Evolutionary conservation across 2,888 invertebrate species (phyloP), one percentile per base, ranked within the genome.

Genomic region (Drosophila neotestacea): DNA sequence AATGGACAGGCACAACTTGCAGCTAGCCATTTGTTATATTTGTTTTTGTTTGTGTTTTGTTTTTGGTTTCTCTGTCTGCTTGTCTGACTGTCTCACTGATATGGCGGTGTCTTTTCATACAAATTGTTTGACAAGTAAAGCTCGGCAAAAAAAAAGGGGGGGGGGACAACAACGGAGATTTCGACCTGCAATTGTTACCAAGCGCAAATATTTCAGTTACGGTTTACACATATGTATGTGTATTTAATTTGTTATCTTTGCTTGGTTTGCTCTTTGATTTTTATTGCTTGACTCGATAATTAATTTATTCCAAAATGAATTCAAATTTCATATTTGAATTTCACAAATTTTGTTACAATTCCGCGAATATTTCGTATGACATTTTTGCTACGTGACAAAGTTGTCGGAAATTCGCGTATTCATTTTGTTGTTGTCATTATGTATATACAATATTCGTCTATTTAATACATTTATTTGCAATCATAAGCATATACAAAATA

Each of bases 111-210:
- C 41, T 47, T 68, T 68, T 52, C 41, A 63, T 47, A 55, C 30
- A 39, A 28, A 30, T 50, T 55, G 42, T 38, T 50, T 64, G 77
- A 77, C 73, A 73, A 32, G 48, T 50, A 44, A 66, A 73, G 73
- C 73, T 61, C 6, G 4, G 4, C 1, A n/a, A 36, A 32, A 1
- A 32, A 32, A 32, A 9, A 2, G 9, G 4, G 6, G 38, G 30
- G 16, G 27, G 16, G 11, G 6, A 2, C 10, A 36, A 10, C 4
- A n/a, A 32, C 22, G n/a, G 4, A 22, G 27, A 28, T 1, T 13
- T 62, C 27, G 39, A 22, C 9, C 42, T 55, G 56, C 11, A 50
- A 34, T 60, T 74, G 74, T 75, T 75, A 60, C 58, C 63, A 75
- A 64, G 63, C 32, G 22, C 9, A 9, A 38, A 11, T 9, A 22